phyloP scores from a whole-genome alignment of 2,888 invertebrate genomes.

The Eledona agricola region DNA sequence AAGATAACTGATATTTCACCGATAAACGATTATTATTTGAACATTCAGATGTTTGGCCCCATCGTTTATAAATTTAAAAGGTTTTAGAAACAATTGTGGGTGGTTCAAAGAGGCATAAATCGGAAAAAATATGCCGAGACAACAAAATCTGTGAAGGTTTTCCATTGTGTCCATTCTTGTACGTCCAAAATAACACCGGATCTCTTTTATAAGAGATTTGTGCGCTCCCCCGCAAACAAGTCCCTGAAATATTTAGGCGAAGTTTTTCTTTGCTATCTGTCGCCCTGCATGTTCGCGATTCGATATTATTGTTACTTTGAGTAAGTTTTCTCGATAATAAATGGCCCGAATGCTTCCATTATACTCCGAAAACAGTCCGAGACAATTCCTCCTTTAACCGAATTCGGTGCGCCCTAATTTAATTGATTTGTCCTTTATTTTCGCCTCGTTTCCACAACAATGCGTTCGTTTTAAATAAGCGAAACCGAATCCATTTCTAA shows the following conservation, averaged over 20 bases:
- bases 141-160: slow-evolving; percentile 41
- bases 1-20: no score
- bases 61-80: no score
- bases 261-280: slow-evolving; percentile 16
- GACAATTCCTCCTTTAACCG: slow-evolving; percentile 4
- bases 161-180: slow-evolving; percentile 37
- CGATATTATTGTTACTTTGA: slow-evolving; percentile 16
- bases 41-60: no score
- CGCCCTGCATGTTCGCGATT: slow-evolving; percentile 12
- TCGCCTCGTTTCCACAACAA: slow-evolving; percentile 1
- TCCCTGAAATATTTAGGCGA: slow-evolving; percentile 28
- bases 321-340: slow-evolving; percentile 12
- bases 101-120: no score
- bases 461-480: slow-evolving; percentile 8
- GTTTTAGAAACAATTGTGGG: no score
- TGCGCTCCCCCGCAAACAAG: no score
- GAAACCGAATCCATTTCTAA: slow-evolving; percentile 7
- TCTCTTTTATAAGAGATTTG: slow-evolving; percentile 44
- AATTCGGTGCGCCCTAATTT: slow-evolving; percentile 3
- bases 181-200: slow-evolving; percentile 38
- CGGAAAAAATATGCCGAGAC: slow-evolving; percentile 37
- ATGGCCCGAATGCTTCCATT: slow-evolving; percentile 5
- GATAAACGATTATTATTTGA: no score
- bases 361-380: neutral
- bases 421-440: slow-evolving; percentile 15